phyloP scores from a whole-genome alignment of 1,140 invertebrate genomes.

The Caenorhabditis remanei region DNA sequence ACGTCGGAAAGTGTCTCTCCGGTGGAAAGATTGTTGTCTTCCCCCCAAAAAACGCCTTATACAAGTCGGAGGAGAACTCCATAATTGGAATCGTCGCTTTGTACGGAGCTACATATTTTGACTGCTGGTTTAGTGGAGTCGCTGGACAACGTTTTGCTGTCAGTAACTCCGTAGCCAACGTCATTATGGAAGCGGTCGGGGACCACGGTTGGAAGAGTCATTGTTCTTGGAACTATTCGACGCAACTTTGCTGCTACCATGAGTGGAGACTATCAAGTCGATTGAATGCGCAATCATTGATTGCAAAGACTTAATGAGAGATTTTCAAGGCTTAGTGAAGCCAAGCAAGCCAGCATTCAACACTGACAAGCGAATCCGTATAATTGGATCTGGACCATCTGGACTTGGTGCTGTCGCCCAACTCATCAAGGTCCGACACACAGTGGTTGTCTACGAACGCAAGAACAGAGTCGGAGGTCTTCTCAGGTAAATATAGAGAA shows the following conservation, averaged over 20 bases:
- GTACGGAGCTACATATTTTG: conserved; percentile 92
- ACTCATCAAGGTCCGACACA: conserved; percentile 89
- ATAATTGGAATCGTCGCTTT: conserved; percentile 98
- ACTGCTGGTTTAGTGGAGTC: conserved; percentile 87
- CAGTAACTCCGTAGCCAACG: conserved; percentile 92
- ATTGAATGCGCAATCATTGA: too few relatives aligned
- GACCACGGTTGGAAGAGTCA: conserved; percentile 90
- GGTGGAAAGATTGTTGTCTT: conserved; percentile 94
- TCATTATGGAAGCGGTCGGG: conserved; percentile 92
- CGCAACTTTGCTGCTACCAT: conserved; percentile 98
- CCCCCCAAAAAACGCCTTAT: conserved; percentile 88
- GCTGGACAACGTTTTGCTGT: conserved; percentile 98
- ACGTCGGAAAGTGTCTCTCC: conserved; percentile 95
- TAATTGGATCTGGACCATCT: conserved; percentile 95
- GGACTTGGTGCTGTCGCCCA: conserved; percentile 94
- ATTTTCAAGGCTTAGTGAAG: too few relatives aligned
- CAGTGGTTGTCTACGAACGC: conserved; percentile 93
- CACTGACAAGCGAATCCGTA: conserved; percentile 89
- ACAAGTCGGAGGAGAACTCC: conserved; percentile 91
- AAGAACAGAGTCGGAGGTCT: conserved; percentile 95
- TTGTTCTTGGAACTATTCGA: conserved; percentile 93
- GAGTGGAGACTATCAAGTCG: too few relatives aligned
- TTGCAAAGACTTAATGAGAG: too few relatives aligned
- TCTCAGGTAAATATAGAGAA: conserved; percentile 93
- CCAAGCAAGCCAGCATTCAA: too few relatives aligned